Evolutionary conservation across 1,140 invertebrate genomes (phyloP), one percentile per base, ranked within the genome.

Genomic region (Meloidogyne chitwoodi): DNA sequence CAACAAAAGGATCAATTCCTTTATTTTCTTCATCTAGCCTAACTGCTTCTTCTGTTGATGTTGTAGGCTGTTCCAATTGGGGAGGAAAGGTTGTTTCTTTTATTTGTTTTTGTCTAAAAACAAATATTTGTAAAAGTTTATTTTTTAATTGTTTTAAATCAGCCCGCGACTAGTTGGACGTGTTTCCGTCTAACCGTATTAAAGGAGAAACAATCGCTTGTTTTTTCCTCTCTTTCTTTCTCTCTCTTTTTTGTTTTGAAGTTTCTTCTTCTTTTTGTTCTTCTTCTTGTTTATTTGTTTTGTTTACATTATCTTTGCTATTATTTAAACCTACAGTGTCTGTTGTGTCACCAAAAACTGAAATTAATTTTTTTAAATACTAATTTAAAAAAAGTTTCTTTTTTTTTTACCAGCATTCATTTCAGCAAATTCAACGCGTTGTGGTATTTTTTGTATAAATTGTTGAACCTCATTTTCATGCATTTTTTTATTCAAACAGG

Each of bases 401-500:
- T 16, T n/a, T 24, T 19, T 16, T 8, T 64, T 29, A 83, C 81
- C 76, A 41, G 81, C 83, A 70, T 84, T 84, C 67, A 76, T 84
- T 66, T 85, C 84, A 64, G 80, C 76, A 69, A 83, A 84, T 26
- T 79, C 83, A 26, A 85, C 83, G 19, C 48, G 34, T 63, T 44
- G 71, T 11, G 71, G 34, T 29, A 34, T 31, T 38, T 68, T 68
- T 73, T 73, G 56, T 56, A 61, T 29, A 19, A 61, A 26, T 22
- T 41, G 65, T 4, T 48, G 44, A 12, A 56, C 19, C 19, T 34
- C 38, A 38, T 34, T 56, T 22, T n/a, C 22, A 12, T 29, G 24
- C 22, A 19, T 29, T 63, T 64, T 61, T 24, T 11, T 27, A n/a
- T 48, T n/a, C 48, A 56, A 56, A 56, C 5, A 8, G 6, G 0